Percentiles rank a stretch among this genome's conserved stretches.
phyloP scores from a whole-genome alignment of 2,888 invertebrate species.

The Chymomyza caudatula region DNA sequence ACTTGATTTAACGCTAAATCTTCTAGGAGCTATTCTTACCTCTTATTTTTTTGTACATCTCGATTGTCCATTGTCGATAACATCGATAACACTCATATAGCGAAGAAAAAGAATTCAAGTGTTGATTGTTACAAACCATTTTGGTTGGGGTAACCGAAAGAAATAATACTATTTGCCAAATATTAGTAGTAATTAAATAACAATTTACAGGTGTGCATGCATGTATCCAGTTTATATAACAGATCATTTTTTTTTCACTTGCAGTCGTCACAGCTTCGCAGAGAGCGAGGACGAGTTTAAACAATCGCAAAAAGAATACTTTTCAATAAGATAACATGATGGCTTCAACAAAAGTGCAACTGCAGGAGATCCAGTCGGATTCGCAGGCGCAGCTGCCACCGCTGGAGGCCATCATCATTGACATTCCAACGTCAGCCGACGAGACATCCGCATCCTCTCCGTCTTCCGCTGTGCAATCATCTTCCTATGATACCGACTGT shows the following conservation, averaged over 20 bases:
- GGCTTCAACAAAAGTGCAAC: conserved; percentile 50
- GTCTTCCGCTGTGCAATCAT: conserved; percentile 40
- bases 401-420: conserved; percentile 70
- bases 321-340: not conserved
- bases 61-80: not conserved
- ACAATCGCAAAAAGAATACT: not conserved
- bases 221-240: too few relatives aligned
- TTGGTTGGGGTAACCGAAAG: too few relatives aligned
- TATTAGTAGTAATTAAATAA: too few relatives aligned
- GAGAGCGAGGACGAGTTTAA: not conserved
- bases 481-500: conserved; percentile 74
- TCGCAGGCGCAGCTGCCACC: conserved; percentile 33
- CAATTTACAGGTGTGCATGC: too few relatives aligned
- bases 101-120: too few relatives aligned
- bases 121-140: too few relatives aligned
- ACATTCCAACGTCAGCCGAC: conserved; percentile 65
- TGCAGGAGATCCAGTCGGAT: conserved; percentile 33
- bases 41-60: too few relatives aligned
- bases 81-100: too few relatives aligned
- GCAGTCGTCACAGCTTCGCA: not conserved
- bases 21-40: too few relatives aligned
- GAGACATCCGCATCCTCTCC: conserved; percentile 23
- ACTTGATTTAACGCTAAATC: too few relatives aligned
- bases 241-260: too few relatives aligned
- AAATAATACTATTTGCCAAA: too few relatives aligned